phyloP scores from a whole-genome alignment of 2,888 invertebrate genomes.

The Clostera curtula region DNA sequence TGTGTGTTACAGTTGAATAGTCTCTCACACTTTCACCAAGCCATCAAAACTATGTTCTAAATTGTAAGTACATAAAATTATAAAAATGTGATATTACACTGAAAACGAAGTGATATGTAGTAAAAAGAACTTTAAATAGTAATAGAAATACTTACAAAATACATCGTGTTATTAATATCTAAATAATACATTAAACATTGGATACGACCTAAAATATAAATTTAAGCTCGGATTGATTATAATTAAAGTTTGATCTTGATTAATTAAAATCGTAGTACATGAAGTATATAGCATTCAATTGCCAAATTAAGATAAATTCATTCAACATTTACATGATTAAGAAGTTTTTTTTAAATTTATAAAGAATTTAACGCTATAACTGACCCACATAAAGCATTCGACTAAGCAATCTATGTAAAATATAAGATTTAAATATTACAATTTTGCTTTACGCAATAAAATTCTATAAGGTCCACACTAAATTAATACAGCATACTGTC shows the following conservation, averaged over 20 bases:
- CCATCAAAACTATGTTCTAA: too few species aligned
- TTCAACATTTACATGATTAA: background rate
- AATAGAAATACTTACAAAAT: conserved; percentile 20
- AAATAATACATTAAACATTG: conserved; percentile 29
- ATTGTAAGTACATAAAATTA: too few species aligned
- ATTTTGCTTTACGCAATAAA: too few species aligned
- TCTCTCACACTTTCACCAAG: too few species aligned
- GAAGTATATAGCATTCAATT: conserved; percentile 1
- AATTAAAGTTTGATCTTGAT: conserved; percentile 1
- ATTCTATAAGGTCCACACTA: too few species aligned
- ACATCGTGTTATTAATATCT: conserved; percentile 16
- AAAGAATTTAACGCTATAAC: too few species aligned
- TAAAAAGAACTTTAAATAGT: conserved; percentile 18
- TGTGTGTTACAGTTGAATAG: too few species aligned
- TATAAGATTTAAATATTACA: too few species aligned
- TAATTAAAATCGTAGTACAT: too few species aligned
- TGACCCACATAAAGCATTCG: conserved; percentile 3
- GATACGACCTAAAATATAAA: conserved; percentile 19
- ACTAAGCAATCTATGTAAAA: background rate
- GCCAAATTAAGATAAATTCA: background rate
- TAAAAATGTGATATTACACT: conserved; percentile 13
- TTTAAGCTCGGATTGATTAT: conserved; percentile 20
- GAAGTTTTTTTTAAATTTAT: too few species aligned
- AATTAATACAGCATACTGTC: too few species aligned
- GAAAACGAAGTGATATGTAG: conserved; percentile 10